Base-by-base conservation (phyloP, 2,797 vertebrate species). In the Tenualosa ilisha region DNA sequence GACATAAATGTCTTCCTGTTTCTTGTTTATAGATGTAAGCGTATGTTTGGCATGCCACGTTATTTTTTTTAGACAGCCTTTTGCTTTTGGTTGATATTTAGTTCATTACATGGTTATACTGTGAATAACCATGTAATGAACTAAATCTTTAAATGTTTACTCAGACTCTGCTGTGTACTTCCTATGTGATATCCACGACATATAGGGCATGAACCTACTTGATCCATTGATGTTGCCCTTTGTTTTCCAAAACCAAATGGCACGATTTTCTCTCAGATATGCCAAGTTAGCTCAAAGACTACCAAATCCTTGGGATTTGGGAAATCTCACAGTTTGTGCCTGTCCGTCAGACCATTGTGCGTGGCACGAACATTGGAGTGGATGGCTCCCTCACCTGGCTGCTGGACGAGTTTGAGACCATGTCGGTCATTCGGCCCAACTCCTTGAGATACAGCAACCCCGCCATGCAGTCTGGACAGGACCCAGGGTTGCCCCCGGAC, bases 371-470 rank as follows among this genome's bases (percentile, higher is more conserved):
- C 92, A 90, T 97, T 0, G 93, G 94, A 20, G 95, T 92, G 82
- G 98, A 97, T 17, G 97, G 97, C 84, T 97, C 97, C 22, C 93
- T 99, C 81, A 96, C 96, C 0, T 97, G 97, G 97, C 96, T 99
- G 82, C 91, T 99, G 89, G 97, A 98, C 13, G 97, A 98, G 91
- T 98, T 98, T 88, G 96, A 98, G 92, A 96, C 94, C 88, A 97
- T 99, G 96, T 98, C 98, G 0, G 97, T 99, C 87, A 98, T 96
- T 0, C 97, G 97, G 86, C 98, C 98, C 88, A 99, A 99, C 91
- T 99, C 98, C 11, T 94, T 98, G 89, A 95, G 97, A 46, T 93
- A 96, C 89, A 97, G 95, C 88, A 98, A 97, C 89, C 97, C 98
- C 0, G 98, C 97, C 0, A 92, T 91, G 1, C 95, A 94, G 0